phyloP scores from a whole-genome alignment of 2,113 vertebrate genomes.

The Vulpes lagopus region DNA sequence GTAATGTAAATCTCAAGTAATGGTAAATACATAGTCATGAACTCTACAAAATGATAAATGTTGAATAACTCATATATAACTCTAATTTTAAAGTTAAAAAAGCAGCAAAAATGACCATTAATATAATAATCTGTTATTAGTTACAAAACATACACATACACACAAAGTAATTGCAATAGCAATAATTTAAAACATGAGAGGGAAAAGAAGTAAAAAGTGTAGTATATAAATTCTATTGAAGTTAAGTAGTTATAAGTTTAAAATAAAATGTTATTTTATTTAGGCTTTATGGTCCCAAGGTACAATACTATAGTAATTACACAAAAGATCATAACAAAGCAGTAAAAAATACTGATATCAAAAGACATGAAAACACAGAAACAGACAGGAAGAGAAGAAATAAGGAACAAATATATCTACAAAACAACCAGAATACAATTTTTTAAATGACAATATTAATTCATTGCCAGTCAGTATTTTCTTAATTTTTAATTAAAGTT shows the following conservation, averaged over 20 bases:
- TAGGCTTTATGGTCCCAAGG: background rate
- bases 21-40: background rate
- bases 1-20: background rate
- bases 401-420: background rate
- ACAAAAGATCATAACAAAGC: background rate
- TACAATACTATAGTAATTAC: background rate
- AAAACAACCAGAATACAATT: background rate
- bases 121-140: background rate
- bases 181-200: background rate
- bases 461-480: background rate
- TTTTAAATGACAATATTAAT: background rate
- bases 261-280: background rate
- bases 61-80: background rate
- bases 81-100: background rate
- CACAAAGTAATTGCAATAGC: background rate
- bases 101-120: background rate
- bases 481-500: background rate
- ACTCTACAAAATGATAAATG: background rate
- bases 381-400: background rate
- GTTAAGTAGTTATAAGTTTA: background rate
- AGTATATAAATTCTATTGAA: background rate
- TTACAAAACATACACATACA: background rate
- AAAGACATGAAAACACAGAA: background rate
- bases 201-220: background rate
- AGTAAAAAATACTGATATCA: background rate